Base-by-base conservation (phyloP, 23 tunicate genomes). In the Clavelina lepadiformis region DNA sequence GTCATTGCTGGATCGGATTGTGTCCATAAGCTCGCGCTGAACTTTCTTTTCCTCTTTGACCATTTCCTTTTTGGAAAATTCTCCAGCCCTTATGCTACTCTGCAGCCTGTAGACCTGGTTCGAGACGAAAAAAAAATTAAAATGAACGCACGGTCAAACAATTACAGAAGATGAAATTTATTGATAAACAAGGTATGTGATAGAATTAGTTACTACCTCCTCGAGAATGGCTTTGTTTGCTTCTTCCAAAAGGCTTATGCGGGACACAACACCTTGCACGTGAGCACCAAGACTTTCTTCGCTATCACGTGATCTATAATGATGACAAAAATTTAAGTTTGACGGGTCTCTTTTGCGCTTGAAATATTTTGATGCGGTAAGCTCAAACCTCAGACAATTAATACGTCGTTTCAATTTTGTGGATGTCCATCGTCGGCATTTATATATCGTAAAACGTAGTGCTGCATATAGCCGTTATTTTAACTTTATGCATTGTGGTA, bases 61-160 rank as follows among this genome's bases (percentile, higher is more conserved):
- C 37, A 34, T 52, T 28, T 75, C 95, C 57, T 86, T 86, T 38
- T 77, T 86, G 21, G 54, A 73, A 11, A 60, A 58, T 15, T 86
- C 80, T 8, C 72, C 27, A 1, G 79, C 75, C 11, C 95, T 63
- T 15, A 66, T 80, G 49, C 60, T 73, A 27, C 82, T 63, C 58
- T 86, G 95, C 49, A 86, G 58, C 37, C 95, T 75, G 66, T 86
- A 86, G 5, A 86, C 68, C 95, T 86, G 59, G n/a, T n/a, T n/a
- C n/a, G n/a, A n/a, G n/a, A n/a, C n/a, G n/a, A n/a, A n/a, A n/a
- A n/a, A n/a, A n/a, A n/a, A n/a, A n/a, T n/a, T n/a, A 44, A 11
- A 44, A 15, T 44, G 15, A 44, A 15, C 49, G 49, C 15, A 11
- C 49, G 15, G 49, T 44, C 15, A 44, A 13, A 44, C 49, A 11